These are phyloP conservation scores for Syngnathus rostellatus DNA, from an alignment of 2,797 vertebrate species.

Conservation along the genomic window DNA sequence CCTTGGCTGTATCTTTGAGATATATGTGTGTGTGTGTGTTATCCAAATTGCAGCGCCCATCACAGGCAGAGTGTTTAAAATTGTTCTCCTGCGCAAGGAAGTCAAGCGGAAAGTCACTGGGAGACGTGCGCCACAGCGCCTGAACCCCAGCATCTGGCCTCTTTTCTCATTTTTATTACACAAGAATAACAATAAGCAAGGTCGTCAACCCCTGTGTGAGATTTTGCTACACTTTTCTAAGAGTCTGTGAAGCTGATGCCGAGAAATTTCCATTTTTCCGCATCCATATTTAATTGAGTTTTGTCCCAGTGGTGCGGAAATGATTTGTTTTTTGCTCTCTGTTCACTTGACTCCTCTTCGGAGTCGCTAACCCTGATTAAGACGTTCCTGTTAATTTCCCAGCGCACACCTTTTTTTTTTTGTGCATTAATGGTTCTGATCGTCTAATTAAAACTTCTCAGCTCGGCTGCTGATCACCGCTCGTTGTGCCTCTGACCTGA, in stretches of 20 bases:
- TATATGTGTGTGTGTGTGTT: constrained; percentile 32
- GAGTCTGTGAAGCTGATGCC: constrained; percentile 71
- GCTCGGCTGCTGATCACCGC: constrained; percentile 81
- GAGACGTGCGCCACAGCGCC: constrained; percentile 64
- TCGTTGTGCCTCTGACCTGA: constrained; percentile 82
- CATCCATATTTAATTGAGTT: constrained; percentile 85
- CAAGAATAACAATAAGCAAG: constrained; percentile 79
- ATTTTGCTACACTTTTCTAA: constrained; percentile 73
- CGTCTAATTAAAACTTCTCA: constrained; percentile 85
- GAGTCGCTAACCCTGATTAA: constrained; percentile 85
- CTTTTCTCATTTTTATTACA: constrained; percentile 74
- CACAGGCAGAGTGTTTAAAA: constrained; percentile 40
- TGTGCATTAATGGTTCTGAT: constrained; percentile 86
- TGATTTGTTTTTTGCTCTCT: constrained; percentile 85
- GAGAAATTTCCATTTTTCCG: constrained; percentile 80
- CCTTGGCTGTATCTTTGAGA: constrained; percentile 45
- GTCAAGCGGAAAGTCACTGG: constrained; percentile 70
- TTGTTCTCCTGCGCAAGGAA: constrained; percentile 42
- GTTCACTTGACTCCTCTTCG: constrained; percentile 85
- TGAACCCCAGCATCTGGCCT: constrained; percentile 69
- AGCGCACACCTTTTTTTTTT: constrained; percentile 79
- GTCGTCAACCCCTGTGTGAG: constrained; percentile 70
- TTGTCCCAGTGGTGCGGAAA: constrained; percentile 83
- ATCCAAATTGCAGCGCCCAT: constrained; percentile 47
- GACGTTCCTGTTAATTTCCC: constrained; percentile 85